Evolutionary conservation across 2,797 vertebrate species (phyloP).

Genomic region (Bovichtus diacanthus): DNA sequence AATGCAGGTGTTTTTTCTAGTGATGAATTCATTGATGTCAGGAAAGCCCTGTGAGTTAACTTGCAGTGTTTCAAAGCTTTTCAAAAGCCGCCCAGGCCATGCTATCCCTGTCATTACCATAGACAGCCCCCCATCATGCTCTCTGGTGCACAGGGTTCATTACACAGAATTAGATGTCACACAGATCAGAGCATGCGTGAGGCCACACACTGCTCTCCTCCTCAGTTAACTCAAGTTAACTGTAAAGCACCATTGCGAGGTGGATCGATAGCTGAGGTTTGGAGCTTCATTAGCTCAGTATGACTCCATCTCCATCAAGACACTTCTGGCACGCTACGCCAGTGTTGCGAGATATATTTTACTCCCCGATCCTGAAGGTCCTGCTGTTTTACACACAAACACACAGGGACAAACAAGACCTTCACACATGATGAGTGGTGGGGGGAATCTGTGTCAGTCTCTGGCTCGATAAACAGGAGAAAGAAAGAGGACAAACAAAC

Average conservation of each 20-base stretch:
- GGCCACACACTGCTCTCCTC: constrained; percentile 76
- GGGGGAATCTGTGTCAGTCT: constrained; percentile 50
- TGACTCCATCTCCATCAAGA: constrained; percentile 79
- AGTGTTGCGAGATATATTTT: constrained; percentile 68
- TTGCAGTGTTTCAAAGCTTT: constrained; percentile 61
- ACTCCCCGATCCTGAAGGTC: constrained; percentile 67
- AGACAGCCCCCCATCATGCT: constrained; percentile 75
- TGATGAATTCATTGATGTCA: constrained; percentile 36
- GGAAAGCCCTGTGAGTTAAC: constrained; percentile 50
- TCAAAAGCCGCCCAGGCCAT: constrained; percentile 64
- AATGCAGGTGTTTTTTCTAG: constrained; percentile 27
- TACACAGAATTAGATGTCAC: constrained; percentile 83
- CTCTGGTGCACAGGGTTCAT: constrained; percentile 79
- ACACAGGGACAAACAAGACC: constrained; percentile 66
- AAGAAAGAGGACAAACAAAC: constrained; percentile 69
- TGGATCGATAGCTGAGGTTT: constrained; percentile 81
- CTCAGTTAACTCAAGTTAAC: constrained; percentile 81
- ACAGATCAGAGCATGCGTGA: constrained; percentile 79
- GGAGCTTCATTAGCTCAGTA: constrained; percentile 82
- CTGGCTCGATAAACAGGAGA: constrained; percentile 69
- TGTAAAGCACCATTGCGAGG: constrained; percentile 72
- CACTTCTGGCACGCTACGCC: constrained; percentile 71
- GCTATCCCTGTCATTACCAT: constrained; percentile 76
- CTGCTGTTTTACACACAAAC: constrained; percentile 77
- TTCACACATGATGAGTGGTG: constrained; percentile 48